These are phyloP conservation scores for Therioaphis trifolii DNA, from an alignment of 2,888 invertebrate species.

Conservation along the genomic window DNA sequence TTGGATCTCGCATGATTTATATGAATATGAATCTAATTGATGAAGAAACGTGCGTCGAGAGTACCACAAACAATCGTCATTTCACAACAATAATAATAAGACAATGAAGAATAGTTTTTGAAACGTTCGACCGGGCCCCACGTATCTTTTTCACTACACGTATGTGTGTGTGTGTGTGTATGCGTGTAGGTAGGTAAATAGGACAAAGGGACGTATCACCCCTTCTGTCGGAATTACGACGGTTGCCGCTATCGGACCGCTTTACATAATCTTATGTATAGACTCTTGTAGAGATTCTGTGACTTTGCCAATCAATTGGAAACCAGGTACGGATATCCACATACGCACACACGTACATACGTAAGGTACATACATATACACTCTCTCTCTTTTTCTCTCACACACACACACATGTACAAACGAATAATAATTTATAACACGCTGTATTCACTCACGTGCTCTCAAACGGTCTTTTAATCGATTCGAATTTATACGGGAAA, in stretches of 20 bases:
- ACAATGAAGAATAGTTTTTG: slow-evolving; percentile 45
- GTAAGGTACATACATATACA: too few species aligned
- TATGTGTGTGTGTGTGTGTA: neutral
- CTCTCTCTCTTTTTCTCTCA: slow-evolving; percentile 37
- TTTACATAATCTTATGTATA: neutral
- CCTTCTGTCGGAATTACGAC: neutral
- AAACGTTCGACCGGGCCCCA: slow-evolving; percentile 18
- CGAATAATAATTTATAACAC: too few species aligned
- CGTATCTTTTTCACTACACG: neutral
- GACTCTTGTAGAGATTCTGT: neutral
- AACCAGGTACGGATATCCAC: neutral
- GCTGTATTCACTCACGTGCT: neutral
- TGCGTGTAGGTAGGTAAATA: neutral
- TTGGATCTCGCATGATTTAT: slow-evolving; percentile 9
- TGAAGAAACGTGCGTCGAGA: slow-evolving; percentile 19
- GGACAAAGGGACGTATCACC: slow-evolving; percentile 49
- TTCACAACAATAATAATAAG: slow-evolving; percentile 30
- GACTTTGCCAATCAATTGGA: slow-evolving; percentile 53
- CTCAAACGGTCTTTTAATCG: slow-evolving; percentile 52
- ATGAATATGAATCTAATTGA: slow-evolving; percentile 61
- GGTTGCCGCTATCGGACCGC: neutral
- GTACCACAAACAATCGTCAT: slow-evolving; percentile 48
- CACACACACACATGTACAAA: neutral
- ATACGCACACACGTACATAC: neutral
- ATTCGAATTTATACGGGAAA: slow-evolving; percentile 28